Conservation (phyloP, 2,888 invertebrate species). For the Chesias legatella region DNA sequence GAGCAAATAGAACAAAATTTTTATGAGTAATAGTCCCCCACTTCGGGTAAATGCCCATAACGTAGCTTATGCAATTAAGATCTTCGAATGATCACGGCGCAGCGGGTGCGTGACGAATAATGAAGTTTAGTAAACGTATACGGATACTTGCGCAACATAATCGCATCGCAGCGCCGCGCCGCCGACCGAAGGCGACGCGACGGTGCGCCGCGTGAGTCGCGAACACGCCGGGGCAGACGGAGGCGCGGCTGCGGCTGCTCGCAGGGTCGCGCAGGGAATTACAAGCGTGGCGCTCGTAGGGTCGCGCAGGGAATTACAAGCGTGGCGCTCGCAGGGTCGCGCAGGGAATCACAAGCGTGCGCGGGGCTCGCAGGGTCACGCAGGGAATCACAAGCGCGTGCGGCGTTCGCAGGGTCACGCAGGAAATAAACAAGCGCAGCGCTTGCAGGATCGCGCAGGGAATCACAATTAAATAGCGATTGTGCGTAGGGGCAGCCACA, state of each 20-base stretch:
- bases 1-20: conserved; percentile 24
- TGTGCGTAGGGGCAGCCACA: conserved; percentile 13
- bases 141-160: conserved; percentile 58
- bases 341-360: too few relatives aligned
- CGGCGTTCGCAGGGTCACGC: too few relatives aligned
- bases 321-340: conserved; percentile 29
- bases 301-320: conserved; percentile 34
- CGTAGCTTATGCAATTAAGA: conserved; percentile 56
- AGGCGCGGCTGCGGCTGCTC: too few relatives aligned
- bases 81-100: conserved; percentile 36
- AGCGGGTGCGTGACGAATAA: conserved; percentile 44
- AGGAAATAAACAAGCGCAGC: too few relatives aligned
- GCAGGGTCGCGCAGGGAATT: too few relatives aligned
- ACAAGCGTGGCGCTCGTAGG: too few relatives aligned
- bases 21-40: conserved; percentile 20
- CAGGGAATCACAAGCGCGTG: too few relatives aligned
- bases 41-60: conserved; percentile 16
- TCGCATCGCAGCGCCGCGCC: conserved; percentile 49
- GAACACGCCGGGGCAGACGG: too few relatives aligned
- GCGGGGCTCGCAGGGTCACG: too few relatives aligned
- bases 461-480: conserved; percentile 30
- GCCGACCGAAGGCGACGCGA: conserved; percentile 5
- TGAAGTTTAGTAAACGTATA: conserved; percentile 38
- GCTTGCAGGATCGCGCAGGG: conserved; percentile 20
- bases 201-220: conserved; percentile 8